A percentile compares a stretch with the other conserved stretches of the same genome.
These are phyloP conservation scores for Xestoiulus laeticollis DNA, from an alignment of 2,888 invertebrate genomes.

Conservation along the genomic window DNA sequence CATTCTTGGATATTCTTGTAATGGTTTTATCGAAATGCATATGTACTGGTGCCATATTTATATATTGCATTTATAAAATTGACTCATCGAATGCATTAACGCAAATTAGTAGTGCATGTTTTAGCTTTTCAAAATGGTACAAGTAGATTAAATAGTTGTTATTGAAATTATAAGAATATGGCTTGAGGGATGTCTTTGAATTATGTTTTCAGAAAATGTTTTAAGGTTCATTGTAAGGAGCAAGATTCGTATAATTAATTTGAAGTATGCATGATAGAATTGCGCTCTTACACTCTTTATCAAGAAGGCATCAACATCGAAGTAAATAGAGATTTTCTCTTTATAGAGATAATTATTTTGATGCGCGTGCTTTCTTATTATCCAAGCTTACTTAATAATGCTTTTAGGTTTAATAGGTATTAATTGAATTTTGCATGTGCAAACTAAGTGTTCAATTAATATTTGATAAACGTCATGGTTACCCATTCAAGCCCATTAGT, in stretches of 20 bases:
- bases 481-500: background rate
- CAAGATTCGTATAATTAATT: background rate
- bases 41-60: no score
- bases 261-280: background rate
- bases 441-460: conserved; percentile 41
- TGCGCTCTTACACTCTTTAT: background rate
- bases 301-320: background rate
- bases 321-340: background rate
- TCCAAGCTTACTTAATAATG: background rate
- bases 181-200: background rate
- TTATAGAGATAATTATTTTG: background rate
- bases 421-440: conserved; percentile 13
- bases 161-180: background rate
- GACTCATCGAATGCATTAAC: no score
- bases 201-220: background rate
- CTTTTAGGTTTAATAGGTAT: conserved; percentile 12
- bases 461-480: background rate
- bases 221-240: background rate
- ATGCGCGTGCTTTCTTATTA: background rate
- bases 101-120: no score
- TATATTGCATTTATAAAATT: no score
- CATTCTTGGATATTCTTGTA: no score
- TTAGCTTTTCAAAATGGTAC: no score
- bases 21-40: no score
- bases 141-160: no score